Evolutionary conservation across 1,140 invertebrate genomes (phyloP), one percentile per base, ranked within the genome.

Genomic region (Drosophila ogumai): DNA sequence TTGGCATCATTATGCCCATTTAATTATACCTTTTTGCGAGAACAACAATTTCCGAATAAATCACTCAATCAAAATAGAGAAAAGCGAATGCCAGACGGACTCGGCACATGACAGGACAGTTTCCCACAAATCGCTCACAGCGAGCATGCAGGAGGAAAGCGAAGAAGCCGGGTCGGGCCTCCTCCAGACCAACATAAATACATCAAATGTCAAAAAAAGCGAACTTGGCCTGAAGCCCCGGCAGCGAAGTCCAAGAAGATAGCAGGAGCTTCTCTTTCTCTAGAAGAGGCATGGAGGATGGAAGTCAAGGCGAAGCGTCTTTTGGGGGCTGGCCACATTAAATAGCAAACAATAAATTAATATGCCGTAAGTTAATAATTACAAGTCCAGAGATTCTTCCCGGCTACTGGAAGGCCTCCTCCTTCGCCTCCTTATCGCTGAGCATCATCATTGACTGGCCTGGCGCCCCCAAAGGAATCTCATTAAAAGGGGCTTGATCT

Each of bases 321-420:
- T 69, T 69, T 59, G 80, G 68, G 68, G 84, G 80, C 81, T 84
- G 85, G 84, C 72, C 73, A 84, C 81, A 88, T 88, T 88, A 88
- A 88, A 88, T 84, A 84, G 80, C 85, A 88, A 88, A 88, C 82
- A 90, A 87, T 87, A 88, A 88, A 88, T 88, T 90, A 88, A 88
- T 90, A 88, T 90, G 84, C 84, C 85, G 80, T 88, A 88, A 88
- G 81, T 88, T 88, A 88, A 88, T 90, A 88, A 88, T 90, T 88
- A 90, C 85, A 78, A 90, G 84, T 61, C 82, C 25, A 28, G 76
- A 80, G 77, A 84, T 80, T 90, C 54, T 72, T 32, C 22, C 73
- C 44, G 65, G 84, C 84, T 88, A 88, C 84, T 90, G 84, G 47
- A 55, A 64, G 25, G n/a, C 64, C 78, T 65, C 50, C 80, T 71